Base-by-base conservation (phyloP, 2,888 invertebrate species). In the Lagria hirta region DNA sequence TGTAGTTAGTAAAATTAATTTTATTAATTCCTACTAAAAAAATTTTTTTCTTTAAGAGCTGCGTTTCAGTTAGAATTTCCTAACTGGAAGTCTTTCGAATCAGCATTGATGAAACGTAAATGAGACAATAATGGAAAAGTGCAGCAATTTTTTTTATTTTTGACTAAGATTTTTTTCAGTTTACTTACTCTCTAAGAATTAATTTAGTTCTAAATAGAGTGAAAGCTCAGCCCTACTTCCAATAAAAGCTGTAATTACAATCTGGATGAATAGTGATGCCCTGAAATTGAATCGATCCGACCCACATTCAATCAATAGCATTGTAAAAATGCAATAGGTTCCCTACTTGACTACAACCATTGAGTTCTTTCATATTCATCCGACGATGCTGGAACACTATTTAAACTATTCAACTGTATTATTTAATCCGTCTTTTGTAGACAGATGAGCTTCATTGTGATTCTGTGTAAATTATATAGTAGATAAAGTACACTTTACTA, bases 121-220 rank as follows among this genome's bases (percentile, higher is more conserved):
- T n/a, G n/a, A n/a, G n/a, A n/a, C n/a, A n/a, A n/a, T n/a, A n/a
- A n/a, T n/a, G n/a, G n/a, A n/a, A n/a, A n/a, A n/a, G n/a, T n/a
- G n/a, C n/a, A n/a, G n/a, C n/a, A n/a, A n/a, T n/a, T n/a, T n/a
- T n/a, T n/a, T n/a, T n/a, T n/a, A n/a, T n/a, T n/a, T n/a, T n/a
- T n/a, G n/a, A n/a, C n/a, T n/a, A n/a, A n/a, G n/a, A n/a, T n/a
- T n/a, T n/a, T n/a, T n/a, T n/a, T n/a, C n/a, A n/a, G n/a, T n/a
- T n/a, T n/a, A n/a, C n/a, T n/a, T n/a, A n/a, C n/a, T n/a, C n/a
- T n/a, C n/a, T n/a, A n/a, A n/a, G n/a, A n/a, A 58, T 57, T 59
- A 59, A 59, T 59, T 59, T 58, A 54, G n/a, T 51, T 53, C 51
- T 49, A n/a, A n/a, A n/a, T n/a, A n/a, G n/a, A n/a, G n/a, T n/a